A percentile compares a stretch with the other conserved stretches of the same genome.
These are phyloP conservation scores for Copidosoma floridanum DNA, from an alignment of 1,140 invertebrate genomes.

Conservation along the genomic window DNA sequence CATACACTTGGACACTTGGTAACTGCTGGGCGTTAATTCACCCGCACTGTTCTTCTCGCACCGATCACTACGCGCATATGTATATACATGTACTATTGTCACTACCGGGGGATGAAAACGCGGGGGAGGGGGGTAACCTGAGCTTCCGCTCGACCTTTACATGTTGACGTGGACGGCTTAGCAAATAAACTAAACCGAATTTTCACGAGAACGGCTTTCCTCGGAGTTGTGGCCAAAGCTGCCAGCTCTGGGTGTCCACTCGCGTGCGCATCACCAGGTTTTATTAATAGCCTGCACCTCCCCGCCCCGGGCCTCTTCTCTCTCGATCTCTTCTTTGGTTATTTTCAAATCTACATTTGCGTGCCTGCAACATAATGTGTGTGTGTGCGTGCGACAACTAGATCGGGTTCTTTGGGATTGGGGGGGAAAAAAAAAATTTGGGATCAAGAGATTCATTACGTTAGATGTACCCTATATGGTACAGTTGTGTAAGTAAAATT, in stretches of 20 bases:
- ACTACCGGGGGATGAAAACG: background rate
- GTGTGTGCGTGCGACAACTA: slow-evolving; percentile 5
- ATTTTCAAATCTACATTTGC: slow-evolving; percentile 26
- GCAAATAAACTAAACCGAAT: slow-evolving; percentile 25
- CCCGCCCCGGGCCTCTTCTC: slow-evolving; percentile 9
- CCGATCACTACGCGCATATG: background rate
- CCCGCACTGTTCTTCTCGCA: background rate
- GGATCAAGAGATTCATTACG: too few relatives aligned
- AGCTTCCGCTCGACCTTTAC: slow-evolving; percentile 4
- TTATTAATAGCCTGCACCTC: slow-evolving; percentile 15
- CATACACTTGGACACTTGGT: background rate
- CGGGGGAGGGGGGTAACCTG: background rate
- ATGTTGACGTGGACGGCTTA: slow-evolving; percentile 5
- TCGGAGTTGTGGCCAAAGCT: background rate
- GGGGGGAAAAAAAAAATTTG: too few relatives aligned
- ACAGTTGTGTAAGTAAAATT: too few relatives aligned
- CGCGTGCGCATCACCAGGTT: too few relatives aligned
- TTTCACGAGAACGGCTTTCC: slow-evolving; percentile 10
- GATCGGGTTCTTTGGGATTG: too few relatives aligned
- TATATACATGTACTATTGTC: background rate
- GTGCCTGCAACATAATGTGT: background rate
- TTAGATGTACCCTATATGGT: too few relatives aligned
- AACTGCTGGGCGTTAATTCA: background rate
- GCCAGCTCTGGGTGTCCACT: too few relatives aligned
- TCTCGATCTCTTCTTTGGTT: too few relatives aligned